Conservation (phyloP, 2,797 vertebrate species). For the Neosalanx taihuensis region DNA sequence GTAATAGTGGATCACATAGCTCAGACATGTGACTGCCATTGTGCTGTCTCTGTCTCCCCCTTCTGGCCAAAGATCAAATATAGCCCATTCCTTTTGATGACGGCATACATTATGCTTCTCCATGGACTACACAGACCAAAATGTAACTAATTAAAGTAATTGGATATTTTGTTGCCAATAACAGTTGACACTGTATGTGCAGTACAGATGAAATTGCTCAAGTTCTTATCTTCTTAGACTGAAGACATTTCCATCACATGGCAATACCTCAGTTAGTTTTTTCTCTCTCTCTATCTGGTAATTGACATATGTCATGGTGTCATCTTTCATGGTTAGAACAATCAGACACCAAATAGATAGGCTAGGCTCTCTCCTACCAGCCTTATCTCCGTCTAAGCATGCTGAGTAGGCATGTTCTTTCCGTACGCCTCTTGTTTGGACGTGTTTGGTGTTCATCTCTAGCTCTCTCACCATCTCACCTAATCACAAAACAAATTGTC, state of each 20-base stretch:
- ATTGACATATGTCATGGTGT: slow-evolving; percentile 56
- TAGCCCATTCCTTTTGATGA: not conserved
- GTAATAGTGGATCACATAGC: slow-evolving; percentile 42
- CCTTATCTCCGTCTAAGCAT: slow-evolving; percentile 49
- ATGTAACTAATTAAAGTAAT: not conserved
- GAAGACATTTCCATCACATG: slow-evolving; percentile 6
- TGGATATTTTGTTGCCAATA: not conserved
- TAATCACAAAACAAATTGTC: slow-evolving; percentile 76
- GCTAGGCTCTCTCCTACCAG: slow-evolving; percentile 35
- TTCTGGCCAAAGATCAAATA: slow-evolving; percentile 48
- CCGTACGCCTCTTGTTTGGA: slow-evolving; percentile 39
- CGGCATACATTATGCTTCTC: not conserved
- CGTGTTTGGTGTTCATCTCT: slow-evolving; percentile 33
- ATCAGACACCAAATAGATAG: slow-evolving; percentile 64
- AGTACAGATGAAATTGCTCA: not conserved
- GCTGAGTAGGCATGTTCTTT: slow-evolving; percentile 71
- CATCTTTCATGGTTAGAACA: slow-evolving; percentile 76
- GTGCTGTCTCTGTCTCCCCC: slow-evolving; percentile 71
- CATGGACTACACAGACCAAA: not conserved
- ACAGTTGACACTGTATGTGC: not conserved
- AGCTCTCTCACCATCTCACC: slow-evolving; percentile 58
- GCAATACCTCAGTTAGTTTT: slow-evolving; percentile 25
- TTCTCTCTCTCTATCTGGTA: slow-evolving; percentile 62
- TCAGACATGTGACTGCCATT: slow-evolving; percentile 31
- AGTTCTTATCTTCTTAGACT: slow-evolving; percentile 17